Percentiles rank a stretch among this genome's conserved stretches.
Evolutionary conservation across 2,888 invertebrate genomes (phyloP).

Genomic region (Lamellibrachia columna): DNA sequence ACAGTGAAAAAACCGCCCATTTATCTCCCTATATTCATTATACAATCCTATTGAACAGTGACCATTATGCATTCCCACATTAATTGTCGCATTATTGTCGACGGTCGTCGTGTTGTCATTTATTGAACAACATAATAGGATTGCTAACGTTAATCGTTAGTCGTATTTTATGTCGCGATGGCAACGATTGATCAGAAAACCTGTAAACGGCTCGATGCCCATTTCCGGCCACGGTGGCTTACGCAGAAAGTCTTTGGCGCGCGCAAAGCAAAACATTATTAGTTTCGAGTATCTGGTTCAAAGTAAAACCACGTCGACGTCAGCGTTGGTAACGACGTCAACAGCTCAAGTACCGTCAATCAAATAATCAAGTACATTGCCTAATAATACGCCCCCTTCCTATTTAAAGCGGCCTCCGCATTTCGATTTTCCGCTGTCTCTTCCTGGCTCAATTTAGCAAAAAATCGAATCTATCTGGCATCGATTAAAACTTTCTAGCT

Average conservation of each 20-base stretch:
- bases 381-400: not conserved
- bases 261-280: not conserved
- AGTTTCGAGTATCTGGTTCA: not conserved
- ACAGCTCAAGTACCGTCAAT: not conserved
- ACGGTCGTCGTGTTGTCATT: not conserved
- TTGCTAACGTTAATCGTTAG: not conserved
- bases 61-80: not conserved
- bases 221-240: not conserved
- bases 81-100: not conserved
- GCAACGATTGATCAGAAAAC: constrained; percentile 9
- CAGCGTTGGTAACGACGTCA: not conserved
- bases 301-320: not conserved
- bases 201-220: not conserved
- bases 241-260: not conserved
- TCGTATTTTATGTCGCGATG: not conserved
- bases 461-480: not conserved
- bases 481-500: not conserved
- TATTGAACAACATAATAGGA: constrained; percentile 1
- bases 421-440: not conserved
- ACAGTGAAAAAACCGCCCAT: too few relatives aligned
- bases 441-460: not conserved
- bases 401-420: not conserved
- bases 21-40: not conserved
- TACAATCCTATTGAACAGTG: not conserved
- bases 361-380: not conserved